Conservation (phyloP, 1,140 invertebrate genomes). For the Ladona fulva region DNA sequence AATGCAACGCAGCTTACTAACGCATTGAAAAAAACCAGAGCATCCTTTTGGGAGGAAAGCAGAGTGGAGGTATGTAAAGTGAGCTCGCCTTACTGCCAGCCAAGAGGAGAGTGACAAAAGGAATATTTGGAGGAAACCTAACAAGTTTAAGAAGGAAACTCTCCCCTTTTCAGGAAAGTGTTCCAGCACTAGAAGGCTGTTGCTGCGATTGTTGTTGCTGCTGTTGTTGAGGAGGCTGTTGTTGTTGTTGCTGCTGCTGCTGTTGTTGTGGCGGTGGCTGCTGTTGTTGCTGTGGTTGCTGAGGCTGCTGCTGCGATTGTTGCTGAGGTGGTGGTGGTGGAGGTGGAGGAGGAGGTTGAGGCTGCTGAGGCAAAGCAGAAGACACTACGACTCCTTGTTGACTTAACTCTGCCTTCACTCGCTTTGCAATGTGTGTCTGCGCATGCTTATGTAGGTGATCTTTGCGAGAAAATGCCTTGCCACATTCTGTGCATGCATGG, state of each 20-base stretch:
- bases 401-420: slow-evolving; percentile 20
- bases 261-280: neutral
- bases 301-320: neutral
- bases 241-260: neutral
- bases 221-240: neutral
- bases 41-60: no score
- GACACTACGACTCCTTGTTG: slow-evolving; percentile 8
- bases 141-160: no score
- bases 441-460: slow-evolving; percentile 33
- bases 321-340: neutral
- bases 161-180: no score
- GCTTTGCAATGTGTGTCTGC: slow-evolving; percentile 29
- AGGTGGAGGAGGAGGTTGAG: neutral
- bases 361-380: neutral
- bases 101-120: no score
- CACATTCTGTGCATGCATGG: slow-evolving; percentile 34
- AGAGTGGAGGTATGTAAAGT: no score
- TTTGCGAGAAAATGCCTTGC: slow-evolving; percentile 31
- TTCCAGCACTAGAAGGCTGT: no score
- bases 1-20: no score
- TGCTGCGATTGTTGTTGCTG: no score
- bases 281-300: neutral
- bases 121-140: no score
- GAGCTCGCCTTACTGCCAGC: no score
- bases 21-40: no score